Evolutionary conservation across 2,113 vertebrate genomes (phyloP).

Genomic region (Cavia aperea): DNA sequence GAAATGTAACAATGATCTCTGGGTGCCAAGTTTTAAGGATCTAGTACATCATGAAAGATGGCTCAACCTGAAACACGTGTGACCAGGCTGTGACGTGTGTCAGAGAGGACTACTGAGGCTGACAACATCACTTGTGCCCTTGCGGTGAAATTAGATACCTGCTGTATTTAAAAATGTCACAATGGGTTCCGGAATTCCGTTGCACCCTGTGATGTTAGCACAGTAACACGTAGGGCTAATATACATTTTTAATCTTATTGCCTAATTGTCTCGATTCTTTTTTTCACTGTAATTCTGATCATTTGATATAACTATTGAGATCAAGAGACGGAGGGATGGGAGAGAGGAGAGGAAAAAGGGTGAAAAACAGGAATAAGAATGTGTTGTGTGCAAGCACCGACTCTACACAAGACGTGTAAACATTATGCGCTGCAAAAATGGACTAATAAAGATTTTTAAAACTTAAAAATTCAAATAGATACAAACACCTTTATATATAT

Average conservation of each 20-base stretch:
- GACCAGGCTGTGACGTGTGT: not conserved
- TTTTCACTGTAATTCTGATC: not conserved
- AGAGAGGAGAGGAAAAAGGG: not conserved
- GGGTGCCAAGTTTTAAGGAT: not conserved
- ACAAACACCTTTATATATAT: not conserved
- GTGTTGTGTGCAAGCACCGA: not conserved
- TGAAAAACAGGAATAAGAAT: too few species aligned
- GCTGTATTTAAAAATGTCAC: not conserved
- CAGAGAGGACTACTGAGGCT: too few species aligned
- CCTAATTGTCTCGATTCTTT: not conserved
- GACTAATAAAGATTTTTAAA: not conserved
- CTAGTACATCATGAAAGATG: not conserved
- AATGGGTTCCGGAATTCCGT: not conserved
- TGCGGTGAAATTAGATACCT: not conserved
- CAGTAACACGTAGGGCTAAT: not conserved
- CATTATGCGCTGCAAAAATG: not conserved
- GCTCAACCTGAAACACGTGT: not conserved
- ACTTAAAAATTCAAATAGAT: not conserved
- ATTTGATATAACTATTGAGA: not conserved
- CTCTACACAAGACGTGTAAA: not conserved
- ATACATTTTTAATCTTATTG: not conserved
- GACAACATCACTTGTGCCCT: not conserved
- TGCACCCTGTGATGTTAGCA: not conserved
- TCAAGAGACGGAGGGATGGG: not conserved
- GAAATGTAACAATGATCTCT: not conserved